Conservation (phyloP, 2,888 invertebrate species). For the Ischnus inquisitorius region DNA sequence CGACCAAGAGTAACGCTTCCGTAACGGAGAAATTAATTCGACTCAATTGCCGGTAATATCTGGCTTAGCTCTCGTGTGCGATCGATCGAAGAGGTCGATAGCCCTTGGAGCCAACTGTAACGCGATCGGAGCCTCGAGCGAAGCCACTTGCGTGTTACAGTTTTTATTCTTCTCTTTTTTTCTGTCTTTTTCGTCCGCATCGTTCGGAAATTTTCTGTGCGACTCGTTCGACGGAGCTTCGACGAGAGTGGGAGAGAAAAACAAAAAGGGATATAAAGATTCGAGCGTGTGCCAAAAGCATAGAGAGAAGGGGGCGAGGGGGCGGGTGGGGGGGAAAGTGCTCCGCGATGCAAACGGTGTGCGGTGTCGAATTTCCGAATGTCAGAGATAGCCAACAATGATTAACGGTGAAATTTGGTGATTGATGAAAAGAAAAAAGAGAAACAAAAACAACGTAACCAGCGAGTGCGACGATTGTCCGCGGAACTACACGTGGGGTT, state of each 20-base stretch:
- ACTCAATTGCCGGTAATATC: slow-evolving; percentile 9
- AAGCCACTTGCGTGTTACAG: not conserved
- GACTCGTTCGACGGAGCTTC: not conserved
- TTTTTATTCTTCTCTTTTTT: not conserved
- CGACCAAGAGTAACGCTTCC: not conserved
- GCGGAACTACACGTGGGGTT: too few relatives aligned
- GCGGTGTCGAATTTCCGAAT: slow-evolving; percentile 45
- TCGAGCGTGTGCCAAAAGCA: slow-evolving; percentile 26
- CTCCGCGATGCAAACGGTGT: slow-evolving; percentile 23
- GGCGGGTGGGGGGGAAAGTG: slow-evolving; percentile 33
- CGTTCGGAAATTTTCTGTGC: slow-evolving; percentile 11
- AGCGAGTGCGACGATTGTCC: slow-evolving; percentile 21
- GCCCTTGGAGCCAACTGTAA: slow-evolving; percentile 39
- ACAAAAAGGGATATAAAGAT: slow-evolving; percentile 9
- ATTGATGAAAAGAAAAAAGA: slow-evolving; percentile 16
- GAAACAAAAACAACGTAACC: not conserved
- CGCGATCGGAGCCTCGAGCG: slow-evolving; percentile 38
- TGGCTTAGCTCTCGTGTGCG: slow-evolving; percentile 20
- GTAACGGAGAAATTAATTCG: slow-evolving; percentile 5
- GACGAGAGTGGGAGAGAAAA: slow-evolving; percentile 1
- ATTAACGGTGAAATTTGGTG: slow-evolving; percentile 16
- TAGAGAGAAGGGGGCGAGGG: slow-evolving; percentile 31
- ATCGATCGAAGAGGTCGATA: slow-evolving; percentile 60
- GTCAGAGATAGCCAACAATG: not conserved
- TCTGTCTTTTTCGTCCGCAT: not conserved